phyloP scores from a whole-genome alignment of 2,113 vertebrate genomes.

The Rana temporaria region DNA sequence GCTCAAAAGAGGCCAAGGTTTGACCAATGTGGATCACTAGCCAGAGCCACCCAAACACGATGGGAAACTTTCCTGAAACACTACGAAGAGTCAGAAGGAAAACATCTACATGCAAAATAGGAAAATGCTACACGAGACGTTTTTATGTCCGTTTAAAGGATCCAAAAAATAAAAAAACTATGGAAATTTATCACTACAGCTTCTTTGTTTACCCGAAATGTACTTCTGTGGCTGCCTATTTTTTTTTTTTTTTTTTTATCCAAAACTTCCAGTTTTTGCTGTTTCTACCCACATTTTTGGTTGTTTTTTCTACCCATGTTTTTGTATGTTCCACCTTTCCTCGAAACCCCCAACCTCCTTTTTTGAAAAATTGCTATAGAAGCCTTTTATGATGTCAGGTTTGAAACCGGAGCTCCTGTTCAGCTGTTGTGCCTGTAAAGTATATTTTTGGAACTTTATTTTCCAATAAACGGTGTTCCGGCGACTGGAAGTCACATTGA shows the following conservation, averaged over 20 bases:
- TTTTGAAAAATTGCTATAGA: no score
- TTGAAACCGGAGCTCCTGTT: neutral
- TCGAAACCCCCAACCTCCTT: neutral
- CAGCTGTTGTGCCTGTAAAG: constrained; percentile 14
- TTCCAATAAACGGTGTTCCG: neutral
- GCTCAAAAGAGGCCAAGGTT: neutral
- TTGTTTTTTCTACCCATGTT: no score
- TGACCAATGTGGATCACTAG: neutral
- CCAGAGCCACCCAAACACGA: neutral
- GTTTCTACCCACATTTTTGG: neutral
- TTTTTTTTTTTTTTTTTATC: neutral
- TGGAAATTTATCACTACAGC: constrained; percentile 4
- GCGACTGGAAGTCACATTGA: neutral
- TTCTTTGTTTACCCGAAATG: neutral
- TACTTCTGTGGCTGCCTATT: neutral
- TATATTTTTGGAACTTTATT: neutral
- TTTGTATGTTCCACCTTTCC: neutral
- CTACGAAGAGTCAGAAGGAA: neutral
- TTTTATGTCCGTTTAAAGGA: no score
- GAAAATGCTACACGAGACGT: neutral
- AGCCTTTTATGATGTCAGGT: neutral
- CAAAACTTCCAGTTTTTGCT: neutral
- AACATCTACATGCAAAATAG: neutral
- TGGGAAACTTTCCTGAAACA: neutral
- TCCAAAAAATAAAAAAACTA: neutral